phyloP scores from a whole-genome alignment of 2,797 vertebrate species.

The Danio jaintianensis region DNA sequence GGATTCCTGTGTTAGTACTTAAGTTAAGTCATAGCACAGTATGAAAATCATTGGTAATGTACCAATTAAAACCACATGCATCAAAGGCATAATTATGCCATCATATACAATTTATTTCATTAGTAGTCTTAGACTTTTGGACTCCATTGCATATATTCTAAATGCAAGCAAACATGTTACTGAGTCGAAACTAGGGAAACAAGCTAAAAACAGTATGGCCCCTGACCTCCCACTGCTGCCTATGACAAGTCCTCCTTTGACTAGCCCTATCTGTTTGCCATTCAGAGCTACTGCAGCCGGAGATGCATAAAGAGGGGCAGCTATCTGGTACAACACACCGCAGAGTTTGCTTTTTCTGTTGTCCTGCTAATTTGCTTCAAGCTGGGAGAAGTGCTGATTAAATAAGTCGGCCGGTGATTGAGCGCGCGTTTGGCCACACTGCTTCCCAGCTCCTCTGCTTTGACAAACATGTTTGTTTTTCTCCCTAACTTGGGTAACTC shows the following conservation, averaged over 20 bases:
- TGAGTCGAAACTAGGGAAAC: constrained; percentile 35
- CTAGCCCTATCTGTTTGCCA: constrained; percentile 47
- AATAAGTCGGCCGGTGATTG: constrained; percentile 70
- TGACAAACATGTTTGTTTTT: constrained; percentile 70
- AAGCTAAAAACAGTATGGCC: constrained; percentile 47
- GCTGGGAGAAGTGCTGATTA: constrained; percentile 71
- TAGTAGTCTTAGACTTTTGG: background rate
- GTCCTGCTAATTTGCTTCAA: constrained; percentile 65
- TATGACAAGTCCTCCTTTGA: constrained; percentile 49
- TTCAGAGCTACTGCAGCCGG: constrained; percentile 55
- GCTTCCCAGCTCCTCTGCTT: constrained; percentile 49
- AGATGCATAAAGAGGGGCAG: constrained; percentile 52
- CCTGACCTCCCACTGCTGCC: constrained; percentile 45
- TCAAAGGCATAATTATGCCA: background rate
- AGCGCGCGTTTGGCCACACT: constrained; percentile 52
- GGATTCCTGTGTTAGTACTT: too few relatives aligned
- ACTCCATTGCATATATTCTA: background rate
- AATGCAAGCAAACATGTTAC: constrained; percentile 12
- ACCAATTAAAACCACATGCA: too few relatives aligned
- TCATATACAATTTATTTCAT: background rate
- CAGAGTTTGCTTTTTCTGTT: constrained; percentile 42
- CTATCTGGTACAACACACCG: constrained; percentile 34
- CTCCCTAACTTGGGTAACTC: constrained; percentile 40
- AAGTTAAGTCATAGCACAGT: too few relatives aligned
- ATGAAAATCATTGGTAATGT: too few relatives aligned